Percentiles rank a stretch among this genome's conserved stretches.
These are phyloP conservation scores for Lanius collurio DNA, from an alignment of 2,113 vertebrate genomes.

Conservation along the genomic window DNA sequence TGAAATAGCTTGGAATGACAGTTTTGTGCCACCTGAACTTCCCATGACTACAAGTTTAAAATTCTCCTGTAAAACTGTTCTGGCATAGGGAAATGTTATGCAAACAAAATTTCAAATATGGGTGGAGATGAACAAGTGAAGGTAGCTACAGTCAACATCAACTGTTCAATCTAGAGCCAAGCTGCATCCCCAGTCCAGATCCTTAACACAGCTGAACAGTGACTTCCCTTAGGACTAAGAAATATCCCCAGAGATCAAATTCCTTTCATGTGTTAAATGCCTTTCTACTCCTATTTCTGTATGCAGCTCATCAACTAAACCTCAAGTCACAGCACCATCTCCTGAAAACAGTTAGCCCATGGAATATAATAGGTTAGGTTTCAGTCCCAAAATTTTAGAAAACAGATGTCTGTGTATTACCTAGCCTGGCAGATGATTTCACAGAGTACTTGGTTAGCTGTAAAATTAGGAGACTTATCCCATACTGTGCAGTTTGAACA, in stretches of 20 bases:
- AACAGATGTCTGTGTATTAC: not conserved
- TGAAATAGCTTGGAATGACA: constrained; percentile 4
- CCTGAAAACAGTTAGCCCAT: not conserved
- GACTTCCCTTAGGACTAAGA: not conserved
- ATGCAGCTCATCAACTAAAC: not conserved
- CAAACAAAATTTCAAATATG: not conserved
- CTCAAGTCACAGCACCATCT: not conserved
- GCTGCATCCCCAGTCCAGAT: not conserved
- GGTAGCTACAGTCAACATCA: not conserved
- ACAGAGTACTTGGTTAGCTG: not conserved
- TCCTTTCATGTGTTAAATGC: not conserved
- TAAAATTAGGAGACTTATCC: not conserved
- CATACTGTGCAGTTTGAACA: not conserved
- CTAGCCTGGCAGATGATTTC: not conserved
- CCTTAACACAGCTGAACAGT: not conserved
- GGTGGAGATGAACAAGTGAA: not conserved
- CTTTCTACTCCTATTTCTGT: not conserved
- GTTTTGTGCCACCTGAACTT: not conserved
- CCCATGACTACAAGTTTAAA: not conserved
- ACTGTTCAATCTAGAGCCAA: not conserved
- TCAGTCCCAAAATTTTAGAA: not conserved
- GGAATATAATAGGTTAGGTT: not conserved
- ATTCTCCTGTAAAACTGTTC: not conserved
- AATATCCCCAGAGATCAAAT: not conserved
- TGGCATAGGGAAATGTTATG: not conserved